These are phyloP conservation scores for Cremastinae sp. DNA, from an alignment of 2,888 invertebrate genomes.

Conservation along the genomic window DNA sequence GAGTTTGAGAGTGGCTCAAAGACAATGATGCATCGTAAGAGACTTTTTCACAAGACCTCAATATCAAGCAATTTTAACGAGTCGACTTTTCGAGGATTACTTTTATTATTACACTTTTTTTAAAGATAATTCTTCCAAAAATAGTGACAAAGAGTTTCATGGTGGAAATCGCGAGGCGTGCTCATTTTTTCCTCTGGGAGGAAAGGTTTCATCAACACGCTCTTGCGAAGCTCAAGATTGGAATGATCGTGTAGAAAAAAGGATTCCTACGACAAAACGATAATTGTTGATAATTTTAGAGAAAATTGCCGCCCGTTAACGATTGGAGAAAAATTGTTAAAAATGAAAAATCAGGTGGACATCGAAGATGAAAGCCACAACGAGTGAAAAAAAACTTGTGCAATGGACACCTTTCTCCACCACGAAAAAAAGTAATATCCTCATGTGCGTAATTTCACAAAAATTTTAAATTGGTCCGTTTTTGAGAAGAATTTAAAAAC, in stretches of 20 bases:
- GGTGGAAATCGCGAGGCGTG: neutral
- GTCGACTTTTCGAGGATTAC: constrained; percentile 1
- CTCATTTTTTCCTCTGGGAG: too few relatives aligned
- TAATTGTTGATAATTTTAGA: constrained; percentile 14
- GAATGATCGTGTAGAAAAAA: constrained; percentile 13
- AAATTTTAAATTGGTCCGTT: constrained; percentile 3
- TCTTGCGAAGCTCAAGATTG: neutral
- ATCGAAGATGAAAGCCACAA: neutral
- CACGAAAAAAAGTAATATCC: constrained; percentile 37
- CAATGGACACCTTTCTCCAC: constrained; percentile 55
- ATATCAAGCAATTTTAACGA: constrained; percentile 48
- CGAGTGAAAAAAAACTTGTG: constrained; percentile 38
- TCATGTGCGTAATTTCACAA: constrained; percentile 36
- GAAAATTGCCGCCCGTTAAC: neutral
- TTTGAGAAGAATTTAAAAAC: too few relatives aligned
- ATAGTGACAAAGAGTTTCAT: neutral
- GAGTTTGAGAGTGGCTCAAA: constrained; percentile 66
- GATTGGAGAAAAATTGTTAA: constrained; percentile 15
- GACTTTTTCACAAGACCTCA: constrained; percentile 19
- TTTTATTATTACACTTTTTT: constrained; percentile 6
- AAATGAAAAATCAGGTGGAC: neutral
- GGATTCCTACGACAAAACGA: constrained; percentile 15
- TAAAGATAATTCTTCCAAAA: neutral
- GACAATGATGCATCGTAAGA: constrained; percentile 54
- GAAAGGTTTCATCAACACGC: too few relatives aligned